phyloP scores from a whole-genome alignment of 2,113 vertebrate genomes.

The Lutjanus erythropterus region DNA sequence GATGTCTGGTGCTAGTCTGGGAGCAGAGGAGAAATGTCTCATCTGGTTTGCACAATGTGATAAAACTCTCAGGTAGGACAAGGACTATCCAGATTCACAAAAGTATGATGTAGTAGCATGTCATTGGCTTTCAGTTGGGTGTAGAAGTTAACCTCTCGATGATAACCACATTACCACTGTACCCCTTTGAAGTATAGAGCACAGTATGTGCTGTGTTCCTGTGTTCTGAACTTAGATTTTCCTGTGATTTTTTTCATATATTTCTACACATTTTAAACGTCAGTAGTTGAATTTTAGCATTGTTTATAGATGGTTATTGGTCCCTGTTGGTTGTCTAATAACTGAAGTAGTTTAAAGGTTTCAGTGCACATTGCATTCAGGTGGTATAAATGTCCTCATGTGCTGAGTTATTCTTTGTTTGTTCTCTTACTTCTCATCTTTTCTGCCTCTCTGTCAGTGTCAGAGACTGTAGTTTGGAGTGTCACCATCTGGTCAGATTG shows the following conservation, averaged over 20 bases:
- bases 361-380: neutral
- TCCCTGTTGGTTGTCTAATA: neutral
- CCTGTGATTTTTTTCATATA: too few relatives aligned
- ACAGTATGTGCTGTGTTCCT: neutral
- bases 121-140: neutral
- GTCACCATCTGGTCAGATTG: slow-evolving; percentile 81
- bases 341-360: neutral
- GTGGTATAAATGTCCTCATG: neutral
- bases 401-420: neutral
- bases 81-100: neutral
- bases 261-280: neutral
- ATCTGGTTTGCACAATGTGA: slow-evolving; percentile 78
- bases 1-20: slow-evolving; percentile 81
- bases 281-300: neutral
- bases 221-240: neutral
- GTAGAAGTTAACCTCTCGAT: neutral
- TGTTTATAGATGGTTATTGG: neutral
- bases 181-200: neutral
- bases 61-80: slow-evolving; percentile 86
- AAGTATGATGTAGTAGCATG: neutral
- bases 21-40: slow-evolving; percentile 77
- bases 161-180: neutral
- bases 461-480: slow-evolving; percentile 78
- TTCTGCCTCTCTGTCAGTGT: slow-evolving; percentile 77
- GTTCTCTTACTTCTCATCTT: neutral